These are phyloP conservation scores for Sebastes variabilis DNA, from an alignment of 2,797 vertebrate species.

Conservation along the genomic window DNA sequence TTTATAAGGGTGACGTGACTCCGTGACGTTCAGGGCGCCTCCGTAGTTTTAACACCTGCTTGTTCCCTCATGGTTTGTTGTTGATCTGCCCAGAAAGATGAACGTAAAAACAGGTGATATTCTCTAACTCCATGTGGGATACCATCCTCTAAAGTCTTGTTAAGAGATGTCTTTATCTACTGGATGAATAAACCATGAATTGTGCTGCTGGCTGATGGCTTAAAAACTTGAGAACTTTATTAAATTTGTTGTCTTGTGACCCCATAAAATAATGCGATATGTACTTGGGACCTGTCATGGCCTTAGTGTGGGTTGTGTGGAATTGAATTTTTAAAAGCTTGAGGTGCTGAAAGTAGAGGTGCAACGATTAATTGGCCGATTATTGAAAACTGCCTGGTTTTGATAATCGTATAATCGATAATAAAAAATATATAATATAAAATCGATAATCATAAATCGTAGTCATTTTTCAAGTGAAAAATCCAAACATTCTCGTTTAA, in stretches of 20 bases:
- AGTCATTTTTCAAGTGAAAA: background rate
- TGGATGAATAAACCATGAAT: background rate
- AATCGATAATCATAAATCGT: accelerated
- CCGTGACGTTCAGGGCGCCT: background rate
- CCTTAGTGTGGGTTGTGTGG: background rate
- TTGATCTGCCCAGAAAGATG: background rate
- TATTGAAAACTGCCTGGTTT: no score
- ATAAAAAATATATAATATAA: no score
- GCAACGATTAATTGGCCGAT: background rate
- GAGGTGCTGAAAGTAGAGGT: background rate
- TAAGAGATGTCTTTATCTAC: background rate
- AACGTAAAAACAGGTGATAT: background rate
- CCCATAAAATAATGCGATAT: background rate
- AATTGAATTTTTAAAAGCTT: background rate
- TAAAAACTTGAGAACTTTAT: background rate
- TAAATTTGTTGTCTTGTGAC: background rate
- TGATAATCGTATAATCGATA: background rate
- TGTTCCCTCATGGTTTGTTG: background rate
- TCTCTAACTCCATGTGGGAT: background rate
- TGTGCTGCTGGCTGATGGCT: background rate
- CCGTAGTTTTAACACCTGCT: background rate
- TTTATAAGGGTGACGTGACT: background rate
- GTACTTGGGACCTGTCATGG: background rate
- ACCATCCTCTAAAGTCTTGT: background rate
- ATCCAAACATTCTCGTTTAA: background rate